Percentiles rank a stretch among this genome's conserved stretches.
Conservation (phyloP, 2,797 vertebrate species). For the Prunella strophiata region DNA sequence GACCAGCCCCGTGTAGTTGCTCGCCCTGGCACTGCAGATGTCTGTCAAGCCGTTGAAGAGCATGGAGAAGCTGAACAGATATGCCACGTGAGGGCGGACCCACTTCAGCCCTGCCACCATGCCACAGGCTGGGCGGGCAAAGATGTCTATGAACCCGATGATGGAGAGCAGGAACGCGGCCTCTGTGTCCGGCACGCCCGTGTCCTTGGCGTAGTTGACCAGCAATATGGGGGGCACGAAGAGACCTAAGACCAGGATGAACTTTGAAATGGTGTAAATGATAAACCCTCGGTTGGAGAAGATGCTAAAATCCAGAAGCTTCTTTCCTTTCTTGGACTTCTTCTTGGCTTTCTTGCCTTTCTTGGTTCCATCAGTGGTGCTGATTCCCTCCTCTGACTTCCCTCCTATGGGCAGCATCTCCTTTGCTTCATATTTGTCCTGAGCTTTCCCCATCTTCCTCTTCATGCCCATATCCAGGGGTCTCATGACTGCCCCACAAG, state of each 20-base stretch:
- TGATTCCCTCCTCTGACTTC: conserved; percentile 13
- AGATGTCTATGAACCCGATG: conserved; percentile 84
- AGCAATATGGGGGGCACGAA: conserved; percentile 83
- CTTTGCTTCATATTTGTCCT: conserved; percentile 72
- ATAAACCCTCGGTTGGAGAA: conserved; percentile 77
- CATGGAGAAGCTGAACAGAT: conserved; percentile 82
- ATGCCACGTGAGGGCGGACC: conserved; percentile 74
- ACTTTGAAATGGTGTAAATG: conserved; percentile 80
- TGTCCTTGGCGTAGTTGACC: conserved; percentile 85
- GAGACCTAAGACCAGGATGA: conserved; percentile 82
- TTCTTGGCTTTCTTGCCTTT: conserved; percentile 58
- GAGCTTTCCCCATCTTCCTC: conserved; percentile 45
- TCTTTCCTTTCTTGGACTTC: conserved; percentile 69
- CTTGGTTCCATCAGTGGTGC: conserved; percentile 44
- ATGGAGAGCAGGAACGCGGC: conserved; percentile 83
- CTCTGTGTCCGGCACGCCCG: conserved; percentile 79
- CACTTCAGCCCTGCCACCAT: conserved; percentile 78
- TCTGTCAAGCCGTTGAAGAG: conserved; percentile 83
- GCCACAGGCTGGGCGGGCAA: conserved; percentile 84
- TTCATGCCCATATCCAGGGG: conserved; percentile 69
- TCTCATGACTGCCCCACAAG: conserved; percentile 84
- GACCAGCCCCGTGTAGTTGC: conserved; percentile 76
- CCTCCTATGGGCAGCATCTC: conserved; percentile 75
- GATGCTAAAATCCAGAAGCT: conserved; percentile 81
- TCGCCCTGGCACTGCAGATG: conserved; percentile 78